phyloP scores from a whole-genome alignment of 2,797 vertebrate species.

The Hydrophis major region DNA sequence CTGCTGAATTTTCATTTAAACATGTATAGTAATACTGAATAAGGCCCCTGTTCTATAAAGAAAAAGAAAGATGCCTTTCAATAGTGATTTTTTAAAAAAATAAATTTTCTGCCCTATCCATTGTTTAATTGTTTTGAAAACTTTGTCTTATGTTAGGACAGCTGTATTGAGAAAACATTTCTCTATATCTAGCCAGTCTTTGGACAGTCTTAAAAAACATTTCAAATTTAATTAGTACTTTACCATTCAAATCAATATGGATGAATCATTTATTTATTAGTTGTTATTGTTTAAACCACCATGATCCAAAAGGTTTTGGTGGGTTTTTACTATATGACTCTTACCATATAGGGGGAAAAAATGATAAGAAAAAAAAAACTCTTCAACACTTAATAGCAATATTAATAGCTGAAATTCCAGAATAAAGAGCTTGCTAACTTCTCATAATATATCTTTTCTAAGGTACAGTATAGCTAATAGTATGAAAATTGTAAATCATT shows the following conservation, averaged over 20 bases:
- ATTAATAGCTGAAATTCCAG: slow-evolving; percentile 19
- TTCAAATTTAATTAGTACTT: background rate
- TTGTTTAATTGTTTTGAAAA: slow-evolving; percentile 26
- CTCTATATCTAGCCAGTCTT: slow-evolving; percentile 39
- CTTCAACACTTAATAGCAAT: slow-evolving; percentile 1
- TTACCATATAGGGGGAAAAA: background rate
- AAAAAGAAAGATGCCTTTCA: slow-evolving; percentile 50
- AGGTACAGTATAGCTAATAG: background rate
- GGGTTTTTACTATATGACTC: background rate
- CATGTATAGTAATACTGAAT: slow-evolving; percentile 60
- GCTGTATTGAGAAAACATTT: slow-evolving; percentile 45
- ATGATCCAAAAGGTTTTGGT: background rate
- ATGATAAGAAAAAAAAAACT: background rate
- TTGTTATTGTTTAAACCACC: background rate
- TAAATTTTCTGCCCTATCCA: slow-evolving; percentile 43
- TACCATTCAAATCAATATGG: slow-evolving; percentile 41
- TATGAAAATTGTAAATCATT: slow-evolving; percentile 31
- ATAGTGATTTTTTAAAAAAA: slow-evolving; percentile 23
- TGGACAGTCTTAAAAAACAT: background rate
- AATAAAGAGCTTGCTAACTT: slow-evolving; percentile 28
- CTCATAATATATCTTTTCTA: background rate
- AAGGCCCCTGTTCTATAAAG: slow-evolving; percentile 60
- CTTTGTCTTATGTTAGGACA: slow-evolving; percentile 36
- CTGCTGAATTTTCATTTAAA: slow-evolving; percentile 54
- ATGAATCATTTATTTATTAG: background rate